Conservation (phyloP, 1,140 invertebrate genomes). For the Amphibalanus amphitrite region DNA sequence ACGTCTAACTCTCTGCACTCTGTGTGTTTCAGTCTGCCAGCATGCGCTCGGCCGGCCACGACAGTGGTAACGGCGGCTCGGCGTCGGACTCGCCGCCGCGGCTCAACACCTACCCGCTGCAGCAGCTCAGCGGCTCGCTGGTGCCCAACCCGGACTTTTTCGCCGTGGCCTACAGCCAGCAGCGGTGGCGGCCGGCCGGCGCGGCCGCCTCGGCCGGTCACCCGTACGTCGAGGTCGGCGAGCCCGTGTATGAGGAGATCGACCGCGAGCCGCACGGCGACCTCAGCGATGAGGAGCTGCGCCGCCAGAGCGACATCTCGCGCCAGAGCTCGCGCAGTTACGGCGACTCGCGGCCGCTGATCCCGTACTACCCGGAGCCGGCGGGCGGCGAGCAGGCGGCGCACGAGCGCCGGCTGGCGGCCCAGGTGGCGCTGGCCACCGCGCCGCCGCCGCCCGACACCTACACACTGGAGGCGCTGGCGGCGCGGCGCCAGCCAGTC, state of each 20-base stretch:
- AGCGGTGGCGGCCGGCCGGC: not conserved
- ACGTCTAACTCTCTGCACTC: not conserved
- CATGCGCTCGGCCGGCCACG: conserved; percentile 1
- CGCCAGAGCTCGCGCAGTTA: conserved; percentile 57
- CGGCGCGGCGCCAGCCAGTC: conserved; percentile 21
- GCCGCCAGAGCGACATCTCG: conserved; percentile 55
- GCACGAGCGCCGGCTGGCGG: conserved; percentile 32
- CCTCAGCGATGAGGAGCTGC: conserved; percentile 54
- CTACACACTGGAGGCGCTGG: conserved; percentile 20
- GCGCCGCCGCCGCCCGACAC: too few species aligned
- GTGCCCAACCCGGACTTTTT: conserved; percentile 3
- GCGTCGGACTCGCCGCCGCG: conserved; percentile 6
- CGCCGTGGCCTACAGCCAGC: not conserved
- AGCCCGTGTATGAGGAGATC: conserved; percentile 65
- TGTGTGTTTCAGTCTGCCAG: not conserved
- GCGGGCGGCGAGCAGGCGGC: conserved; percentile 21
- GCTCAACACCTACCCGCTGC: conserved; percentile 25
- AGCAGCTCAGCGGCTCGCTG: not conserved
- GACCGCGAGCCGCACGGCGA: conserved; percentile 35
- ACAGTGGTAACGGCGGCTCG: conserved; percentile 8
- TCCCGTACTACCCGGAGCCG: conserved; percentile 31
- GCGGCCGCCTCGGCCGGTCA: conserved; percentile 21
- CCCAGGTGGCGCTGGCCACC: not conserved
- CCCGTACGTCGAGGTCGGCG: conserved; percentile 41
- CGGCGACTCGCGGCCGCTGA: conserved; percentile 56